phyloP scores from a whole-genome alignment of 2,888 invertebrate species.

The Drosophila engyochracea region DNA sequence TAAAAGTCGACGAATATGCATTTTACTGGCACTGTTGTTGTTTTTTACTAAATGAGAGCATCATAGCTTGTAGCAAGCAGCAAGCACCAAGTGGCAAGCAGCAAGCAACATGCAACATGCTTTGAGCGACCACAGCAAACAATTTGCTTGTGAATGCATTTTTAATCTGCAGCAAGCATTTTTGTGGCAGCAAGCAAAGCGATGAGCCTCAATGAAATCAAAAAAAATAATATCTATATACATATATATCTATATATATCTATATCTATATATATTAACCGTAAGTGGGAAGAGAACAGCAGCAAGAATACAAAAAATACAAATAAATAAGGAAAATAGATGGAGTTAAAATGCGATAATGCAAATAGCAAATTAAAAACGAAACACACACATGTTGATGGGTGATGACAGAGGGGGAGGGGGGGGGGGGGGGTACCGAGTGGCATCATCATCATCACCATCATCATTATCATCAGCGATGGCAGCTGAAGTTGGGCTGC shows the following conservation, averaged over 20 bases:
- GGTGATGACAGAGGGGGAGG: background rate
- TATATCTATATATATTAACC: background rate
- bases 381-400: slow-evolving; percentile 12
- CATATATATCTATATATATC: slow-evolving; percentile 1
- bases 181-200: slow-evolving; percentile 31
- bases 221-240: slow-evolving; percentile 64
- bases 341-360: slow-evolving; percentile 62
- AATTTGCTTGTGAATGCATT: slow-evolving; percentile 62
- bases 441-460: background rate
- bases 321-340: background rate
- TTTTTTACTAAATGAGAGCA: background rate
- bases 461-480: background rate
- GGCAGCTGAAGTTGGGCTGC: slow-evolving; percentile 35
- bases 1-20: slow-evolving; percentile 50
- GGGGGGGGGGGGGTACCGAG: background rate
- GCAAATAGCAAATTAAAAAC: slow-evolving; percentile 75
- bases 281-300: background rate
- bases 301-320: slow-evolving; percentile 4
- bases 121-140: slow-evolving; percentile 14
- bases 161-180: slow-evolving; percentile 64
- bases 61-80: background rate
- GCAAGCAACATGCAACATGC: background rate
- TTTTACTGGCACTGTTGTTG: slow-evolving; percentile 47
- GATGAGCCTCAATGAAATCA: background rate
- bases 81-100: background rate